Base-by-base conservation (phyloP, 2,888 invertebrate species). In the Lasioglossum marginatum region DNA sequence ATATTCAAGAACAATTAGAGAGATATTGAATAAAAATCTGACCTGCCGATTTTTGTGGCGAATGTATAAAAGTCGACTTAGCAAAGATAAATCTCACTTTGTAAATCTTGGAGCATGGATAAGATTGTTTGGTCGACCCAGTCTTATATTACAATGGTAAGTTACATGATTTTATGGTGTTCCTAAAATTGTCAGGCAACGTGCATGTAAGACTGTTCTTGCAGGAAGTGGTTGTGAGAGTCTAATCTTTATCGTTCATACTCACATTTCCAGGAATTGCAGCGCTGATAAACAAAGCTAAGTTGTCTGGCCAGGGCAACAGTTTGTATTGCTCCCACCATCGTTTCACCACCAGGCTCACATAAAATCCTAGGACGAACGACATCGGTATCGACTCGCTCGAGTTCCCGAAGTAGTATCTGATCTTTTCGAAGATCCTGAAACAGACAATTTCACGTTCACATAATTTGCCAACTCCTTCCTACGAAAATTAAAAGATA, bases 301-400 rank as follows among this genome's bases (percentile, higher is more conserved):
- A 96, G 87, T 98, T 98, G 96, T 99, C 99, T 0, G 99, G 99
- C 98, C 99, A 98, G 8, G 99, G 99, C 89, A 99, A 96, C 87
- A 98, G 96, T 95, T 97, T 97, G 96, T 98, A 99, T 95, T 99
- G 99, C 94, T 98, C 98, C 99, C 99, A 99, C 99, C 99, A 99
- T 92, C 99, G 96, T 94, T 98, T 97, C 91, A 99, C 98, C 78
- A 99, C 97, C 92, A 99, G 96, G 93, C 97, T 98, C 89, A 99
- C 99, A 96, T 99, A 99, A 96, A 99, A 99, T 83, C 99, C 99
- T 90, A 99, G 96, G 79, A 99, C 98, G 96, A 99, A 99, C 48
- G 99, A 98, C 97, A 99, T 98, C 63, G 99, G 99, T 94, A 99
- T 98, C 85, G 98, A 97, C 95, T 98, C 98, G 94, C 97, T 97